phyloP scores from a whole-genome alignment of 2,113 vertebrate species.

The Chionomys nivalis region DNA sequence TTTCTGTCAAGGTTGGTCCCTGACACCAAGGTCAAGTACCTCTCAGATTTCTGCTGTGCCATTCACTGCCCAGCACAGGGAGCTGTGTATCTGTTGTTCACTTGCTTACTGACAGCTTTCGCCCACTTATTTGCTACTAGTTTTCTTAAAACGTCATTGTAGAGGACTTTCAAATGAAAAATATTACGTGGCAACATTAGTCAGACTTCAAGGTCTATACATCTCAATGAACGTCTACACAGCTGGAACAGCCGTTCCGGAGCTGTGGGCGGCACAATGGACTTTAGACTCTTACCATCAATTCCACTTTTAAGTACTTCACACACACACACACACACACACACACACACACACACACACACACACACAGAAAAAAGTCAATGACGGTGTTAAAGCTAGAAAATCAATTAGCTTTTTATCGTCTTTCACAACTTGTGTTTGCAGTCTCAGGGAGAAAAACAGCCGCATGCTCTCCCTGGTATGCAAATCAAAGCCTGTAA shows the following conservation, averaged over 20 bases:
- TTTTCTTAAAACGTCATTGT: not conserved
- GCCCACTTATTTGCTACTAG: not conserved
- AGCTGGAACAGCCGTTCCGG: too few relatives aligned
- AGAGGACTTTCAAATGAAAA: not conserved
- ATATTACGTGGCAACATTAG: not conserved
- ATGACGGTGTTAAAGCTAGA: not conserved
- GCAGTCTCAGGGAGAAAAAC: not conserved
- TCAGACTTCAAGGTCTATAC: not conserved
- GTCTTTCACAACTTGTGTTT: not conserved
- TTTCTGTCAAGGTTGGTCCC: too few relatives aligned
- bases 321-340: not conserved
- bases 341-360: not conserved
- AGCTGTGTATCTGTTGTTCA: not conserved
- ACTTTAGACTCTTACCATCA: not conserved
- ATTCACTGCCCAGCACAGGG: not conserved
- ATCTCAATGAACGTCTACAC: not conserved
- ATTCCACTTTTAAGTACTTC: not conserved
- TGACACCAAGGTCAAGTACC: not conserved
- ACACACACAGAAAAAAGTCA: not conserved
- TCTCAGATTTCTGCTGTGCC: not conserved
- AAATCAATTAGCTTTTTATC: not conserved
- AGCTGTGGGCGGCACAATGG: not conserved
- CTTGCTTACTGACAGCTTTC: not conserved
- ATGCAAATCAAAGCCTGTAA: not conserved
- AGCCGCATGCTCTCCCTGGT: not conserved